These are phyloP conservation scores for Melanophora roralis DNA, from an alignment of 2,888 invertebrate genomes.

Conservation along the genomic window DNA sequence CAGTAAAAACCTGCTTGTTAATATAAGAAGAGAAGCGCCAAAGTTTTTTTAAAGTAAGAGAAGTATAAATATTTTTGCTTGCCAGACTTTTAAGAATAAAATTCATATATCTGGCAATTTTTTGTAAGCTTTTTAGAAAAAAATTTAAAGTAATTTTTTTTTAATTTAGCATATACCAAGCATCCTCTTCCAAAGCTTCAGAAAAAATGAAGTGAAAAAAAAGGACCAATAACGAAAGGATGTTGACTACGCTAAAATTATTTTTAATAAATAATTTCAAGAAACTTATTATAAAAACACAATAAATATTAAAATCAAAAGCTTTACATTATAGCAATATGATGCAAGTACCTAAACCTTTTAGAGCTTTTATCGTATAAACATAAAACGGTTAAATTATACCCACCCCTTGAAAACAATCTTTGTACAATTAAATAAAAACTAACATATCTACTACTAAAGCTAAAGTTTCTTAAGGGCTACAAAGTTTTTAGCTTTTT, in stretches of 20 bases:
- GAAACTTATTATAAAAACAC: too few relatives aligned
- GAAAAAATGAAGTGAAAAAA: not conserved
- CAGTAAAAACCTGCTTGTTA: too few relatives aligned
- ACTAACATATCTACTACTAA: slow-evolving; percentile 29
- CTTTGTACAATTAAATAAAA: not conserved
- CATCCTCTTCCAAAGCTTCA: not conserved
- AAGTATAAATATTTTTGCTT: too few relatives aligned
- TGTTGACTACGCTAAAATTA: not conserved
- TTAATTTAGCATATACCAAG: not conserved
- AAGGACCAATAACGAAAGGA: slow-evolving; percentile 25
- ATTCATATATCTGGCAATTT: not conserved
- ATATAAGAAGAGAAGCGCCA: too few relatives aligned
- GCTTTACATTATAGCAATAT: not conserved
- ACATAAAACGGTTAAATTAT: slow-evolving; percentile 10
- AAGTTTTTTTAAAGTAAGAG: too few relatives aligned
- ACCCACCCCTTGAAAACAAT: slow-evolving; percentile 37
- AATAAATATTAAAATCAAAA: not conserved
- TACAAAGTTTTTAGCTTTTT: not conserved
- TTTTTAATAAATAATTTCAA: not conserved
- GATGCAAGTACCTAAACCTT: slow-evolving; percentile 10
- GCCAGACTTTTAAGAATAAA: too few relatives aligned
- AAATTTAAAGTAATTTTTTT: not conserved
- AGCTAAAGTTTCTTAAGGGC: not conserved
- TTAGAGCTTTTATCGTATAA: not conserved
- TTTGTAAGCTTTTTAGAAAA: not conserved